Conservation (phyloP, 2,797 vertebrate genomes). For the Macropus fuliginosus region DNA sequence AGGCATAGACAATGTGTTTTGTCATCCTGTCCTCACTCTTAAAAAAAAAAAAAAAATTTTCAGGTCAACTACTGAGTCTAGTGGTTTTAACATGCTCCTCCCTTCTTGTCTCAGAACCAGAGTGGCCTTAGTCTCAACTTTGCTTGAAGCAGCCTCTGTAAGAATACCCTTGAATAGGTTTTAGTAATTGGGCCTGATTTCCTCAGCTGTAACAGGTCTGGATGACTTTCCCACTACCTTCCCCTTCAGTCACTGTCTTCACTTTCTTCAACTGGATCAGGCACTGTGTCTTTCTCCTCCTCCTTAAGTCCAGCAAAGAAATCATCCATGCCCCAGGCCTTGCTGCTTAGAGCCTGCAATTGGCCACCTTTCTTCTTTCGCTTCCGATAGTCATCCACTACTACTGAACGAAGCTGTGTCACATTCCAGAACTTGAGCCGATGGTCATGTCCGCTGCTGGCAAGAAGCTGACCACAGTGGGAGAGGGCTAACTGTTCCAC, state of each 20-base stretch:
- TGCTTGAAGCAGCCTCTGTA: not conserved
- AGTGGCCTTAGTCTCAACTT: not conserved
- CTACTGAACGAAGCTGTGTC: conserved; percentile 82
- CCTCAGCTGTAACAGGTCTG: not conserved
- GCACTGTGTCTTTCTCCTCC: conserved; percentile 76
- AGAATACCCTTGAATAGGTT: not conserved
- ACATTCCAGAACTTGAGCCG: conserved; percentile 97
- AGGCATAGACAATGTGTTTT: not conserved
- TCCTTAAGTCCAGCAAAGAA: conserved; percentile 93
- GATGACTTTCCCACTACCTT: not conserved
- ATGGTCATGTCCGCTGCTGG: conserved; percentile 94
- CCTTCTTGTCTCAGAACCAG: too few species aligned
- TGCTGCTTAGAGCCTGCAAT: conserved; percentile 91
- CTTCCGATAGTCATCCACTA: conserved; percentile 91
- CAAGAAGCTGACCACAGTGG: conserved; percentile 87
- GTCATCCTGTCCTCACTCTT: not conserved
- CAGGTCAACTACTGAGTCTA: not conserved
- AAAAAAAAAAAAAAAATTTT: too few species aligned
- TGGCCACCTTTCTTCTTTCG: conserved; percentile 91
- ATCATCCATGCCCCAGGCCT: conserved; percentile 90
- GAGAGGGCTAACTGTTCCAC: conserved; percentile 91
- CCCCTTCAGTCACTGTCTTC: conserved; percentile 79
- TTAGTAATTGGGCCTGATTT: not conserved
- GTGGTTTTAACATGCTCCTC: not conserved
- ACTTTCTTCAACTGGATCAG: conserved; percentile 73